A percentile compares a stretch with the other conserved stretches of the same genome.
Conservation (phyloP, 2,888 invertebrate genomes). For the Aethes cnicana region DNA sequence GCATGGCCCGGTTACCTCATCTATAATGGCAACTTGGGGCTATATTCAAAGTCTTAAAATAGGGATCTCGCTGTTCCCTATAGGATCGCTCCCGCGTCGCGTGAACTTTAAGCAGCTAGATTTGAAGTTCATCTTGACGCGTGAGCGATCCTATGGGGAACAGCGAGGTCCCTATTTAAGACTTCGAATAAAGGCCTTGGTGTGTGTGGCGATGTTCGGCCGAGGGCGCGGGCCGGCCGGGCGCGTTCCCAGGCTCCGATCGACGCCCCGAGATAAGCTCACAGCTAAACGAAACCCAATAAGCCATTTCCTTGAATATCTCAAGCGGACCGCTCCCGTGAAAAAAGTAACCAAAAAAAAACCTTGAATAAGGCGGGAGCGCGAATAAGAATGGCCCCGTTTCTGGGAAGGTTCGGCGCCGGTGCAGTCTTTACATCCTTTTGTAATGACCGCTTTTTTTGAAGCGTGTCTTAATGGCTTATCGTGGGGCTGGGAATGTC, state of each 20-base stretch:
- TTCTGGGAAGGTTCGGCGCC: slow-evolving; percentile 80
- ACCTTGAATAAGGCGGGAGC: slow-evolving; percentile 77
- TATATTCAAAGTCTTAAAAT: too few relatives aligned
- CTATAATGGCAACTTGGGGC: too few relatives aligned
- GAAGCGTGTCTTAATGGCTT: slow-evolving; percentile 72
- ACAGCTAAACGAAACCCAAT: slow-evolving; percentile 76
- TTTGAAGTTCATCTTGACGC: too few relatives aligned
- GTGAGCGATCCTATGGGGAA: too few relatives aligned
- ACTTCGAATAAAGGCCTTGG: too few relatives aligned
- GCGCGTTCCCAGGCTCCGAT: slow-evolving; percentile 68
- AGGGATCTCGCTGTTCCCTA: too few relatives aligned
- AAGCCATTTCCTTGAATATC: slow-evolving; percentile 79
- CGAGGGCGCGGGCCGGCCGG: slow-evolving; percentile 47
- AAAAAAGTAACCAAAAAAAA: slow-evolving; percentile 70
- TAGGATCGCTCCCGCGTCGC: too few relatives aligned
- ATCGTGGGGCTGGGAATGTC: slow-evolving; percentile 66
- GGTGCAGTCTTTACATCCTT: slow-evolving; percentile 77
- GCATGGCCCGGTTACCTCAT: too few relatives aligned
- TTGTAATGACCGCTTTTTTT: slow-evolving; percentile 78
- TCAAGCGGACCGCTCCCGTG: slow-evolving; percentile 73
- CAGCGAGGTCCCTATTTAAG: too few relatives aligned
- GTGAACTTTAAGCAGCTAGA: too few relatives aligned
- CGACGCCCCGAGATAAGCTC: slow-evolving; percentile 68
- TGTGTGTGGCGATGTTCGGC: slow-evolving; percentile 53
- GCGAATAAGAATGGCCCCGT: slow-evolving; percentile 78